Evolutionary conservation across 2,113 vertebrate species (phyloP), one percentile per base, ranked within the genome.

Genomic region (Cathartes aura): DNA sequence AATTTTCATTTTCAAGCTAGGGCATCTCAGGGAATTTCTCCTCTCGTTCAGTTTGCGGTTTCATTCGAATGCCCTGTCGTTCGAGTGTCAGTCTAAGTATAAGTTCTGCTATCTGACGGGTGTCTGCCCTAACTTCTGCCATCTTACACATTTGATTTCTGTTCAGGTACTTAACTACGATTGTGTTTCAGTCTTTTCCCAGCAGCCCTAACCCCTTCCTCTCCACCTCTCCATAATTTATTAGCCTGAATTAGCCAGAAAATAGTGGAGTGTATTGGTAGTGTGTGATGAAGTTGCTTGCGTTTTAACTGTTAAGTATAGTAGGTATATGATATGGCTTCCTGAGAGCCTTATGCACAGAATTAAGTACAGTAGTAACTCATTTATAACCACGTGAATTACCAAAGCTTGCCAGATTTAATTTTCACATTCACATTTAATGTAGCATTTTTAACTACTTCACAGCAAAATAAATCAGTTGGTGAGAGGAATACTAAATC

Each of bases 91-190:
- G 26, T 22, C 11, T 40, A 4, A 52, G 60, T 34, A 4, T 34
- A 20, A 11, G 40, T 70, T 27, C 55, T 45, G 23, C 42, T 59
- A 1, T 40, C 36, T 45, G 75, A 15, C n/a, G 23, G 43, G n/a
- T 36, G 22, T 62, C 47, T 87, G 71, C 26, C 13, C 17, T 50
- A 20, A 26, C 11, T 66, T 32, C 30, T 62, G 3, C 17, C 70
- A 1, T n/a, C 60, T 66, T 55, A 53, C 27, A 12, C 6, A 0
- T 20, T 40, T 40, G 15, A 76, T 82, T 83, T 68, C 27, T 47
- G 8, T n/a, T 47, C 23, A 19, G 21, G 5, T 62, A 2, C 38
- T 84, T 55, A 16, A 9, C n/a, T 78, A 4, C 1, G 1, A 4
- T 7, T 80, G 38, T 30, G 8, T 42, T 36, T 27, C n/a, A 43